Evolutionary conservation across 2,113 vertebrate genomes (phyloP).

Genomic region (Aramus guarauna): DNA sequence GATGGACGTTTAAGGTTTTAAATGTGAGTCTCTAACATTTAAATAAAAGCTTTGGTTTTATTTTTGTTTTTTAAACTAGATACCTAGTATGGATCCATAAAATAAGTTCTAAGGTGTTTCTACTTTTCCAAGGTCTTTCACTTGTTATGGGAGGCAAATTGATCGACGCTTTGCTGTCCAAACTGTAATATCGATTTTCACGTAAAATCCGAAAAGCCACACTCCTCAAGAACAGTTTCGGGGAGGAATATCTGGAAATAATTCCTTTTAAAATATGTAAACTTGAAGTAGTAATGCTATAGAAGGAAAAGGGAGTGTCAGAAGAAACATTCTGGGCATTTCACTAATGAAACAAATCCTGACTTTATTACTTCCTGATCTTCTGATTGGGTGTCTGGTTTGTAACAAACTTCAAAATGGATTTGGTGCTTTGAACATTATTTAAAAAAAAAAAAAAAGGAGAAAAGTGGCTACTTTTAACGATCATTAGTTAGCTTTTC

Average conservation of each 20-base stretch:
- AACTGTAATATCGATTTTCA: not conserved
- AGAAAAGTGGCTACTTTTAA: not conserved
- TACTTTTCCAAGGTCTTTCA: not conserved
- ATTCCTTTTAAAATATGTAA: conserved; percentile 25
- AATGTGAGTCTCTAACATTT: not conserved
- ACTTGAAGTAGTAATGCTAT: not conserved
- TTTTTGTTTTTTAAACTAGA: not conserved
- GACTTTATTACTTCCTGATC: conserved; percentile 7
- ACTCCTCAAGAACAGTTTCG: not conserved
- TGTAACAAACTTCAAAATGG: not conserved
- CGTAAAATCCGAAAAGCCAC: not conserved
- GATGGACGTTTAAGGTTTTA: not conserved
- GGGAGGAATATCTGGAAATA: conserved; percentile 39
- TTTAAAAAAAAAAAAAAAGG: not conserved
- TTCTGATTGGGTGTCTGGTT: conserved; percentile 11
- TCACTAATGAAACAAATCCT: conserved; percentile 13
- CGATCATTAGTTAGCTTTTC: not conserved
- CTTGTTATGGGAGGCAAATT: not conserved
- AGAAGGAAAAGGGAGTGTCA: not conserved
- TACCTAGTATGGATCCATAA: not conserved
- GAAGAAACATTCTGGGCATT: not conserved
- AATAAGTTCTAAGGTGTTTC: not conserved
- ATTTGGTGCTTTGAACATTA: not conserved
- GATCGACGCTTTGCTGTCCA: not conserved
- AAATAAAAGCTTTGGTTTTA: not conserved